Conservation (phyloP, 2,113 vertebrate genomes). For the Aptenodytes patagonicus region DNA sequence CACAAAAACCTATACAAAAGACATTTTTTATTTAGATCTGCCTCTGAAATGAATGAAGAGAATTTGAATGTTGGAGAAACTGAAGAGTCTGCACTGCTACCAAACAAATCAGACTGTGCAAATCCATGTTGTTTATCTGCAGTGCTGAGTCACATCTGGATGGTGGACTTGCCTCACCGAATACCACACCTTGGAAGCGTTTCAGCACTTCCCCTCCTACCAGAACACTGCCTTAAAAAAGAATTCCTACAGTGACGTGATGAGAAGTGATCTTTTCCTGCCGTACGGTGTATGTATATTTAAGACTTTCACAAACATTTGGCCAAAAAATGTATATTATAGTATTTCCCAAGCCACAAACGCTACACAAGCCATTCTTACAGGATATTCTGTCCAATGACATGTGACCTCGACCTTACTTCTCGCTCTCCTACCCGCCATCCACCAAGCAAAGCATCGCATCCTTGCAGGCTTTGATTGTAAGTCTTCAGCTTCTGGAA, state of each 20-base stretch:
- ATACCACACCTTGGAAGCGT: neutral
- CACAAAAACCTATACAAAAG: neutral
- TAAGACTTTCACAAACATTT: neutral
- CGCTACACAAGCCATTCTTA: neutral
- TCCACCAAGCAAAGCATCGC: neutral
- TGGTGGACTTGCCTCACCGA: neutral
- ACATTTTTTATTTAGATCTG: neutral
- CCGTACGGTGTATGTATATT: neutral
- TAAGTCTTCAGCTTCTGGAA: neutral
- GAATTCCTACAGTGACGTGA: neutral
- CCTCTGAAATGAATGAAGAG: neutral
- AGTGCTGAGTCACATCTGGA: slow-evolving; percentile 13
- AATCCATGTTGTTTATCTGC: neutral
- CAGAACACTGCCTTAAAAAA: neutral
- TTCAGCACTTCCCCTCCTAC: slow-evolving; percentile 13
- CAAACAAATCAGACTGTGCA: neutral
- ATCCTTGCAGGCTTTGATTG: neutral
- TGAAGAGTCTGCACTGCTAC: neutral
- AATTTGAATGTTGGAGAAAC: neutral
- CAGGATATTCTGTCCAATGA: neutral
- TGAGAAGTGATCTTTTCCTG: neutral
- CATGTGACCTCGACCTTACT: neutral
- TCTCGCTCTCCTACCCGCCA: neutral
- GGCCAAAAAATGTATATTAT: neutral
- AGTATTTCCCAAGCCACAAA: neutral